These are phyloP conservation scores for Nomada fabriciana DNA, from an alignment of 2,888 invertebrate genomes.

Conservation along the genomic window DNA sequence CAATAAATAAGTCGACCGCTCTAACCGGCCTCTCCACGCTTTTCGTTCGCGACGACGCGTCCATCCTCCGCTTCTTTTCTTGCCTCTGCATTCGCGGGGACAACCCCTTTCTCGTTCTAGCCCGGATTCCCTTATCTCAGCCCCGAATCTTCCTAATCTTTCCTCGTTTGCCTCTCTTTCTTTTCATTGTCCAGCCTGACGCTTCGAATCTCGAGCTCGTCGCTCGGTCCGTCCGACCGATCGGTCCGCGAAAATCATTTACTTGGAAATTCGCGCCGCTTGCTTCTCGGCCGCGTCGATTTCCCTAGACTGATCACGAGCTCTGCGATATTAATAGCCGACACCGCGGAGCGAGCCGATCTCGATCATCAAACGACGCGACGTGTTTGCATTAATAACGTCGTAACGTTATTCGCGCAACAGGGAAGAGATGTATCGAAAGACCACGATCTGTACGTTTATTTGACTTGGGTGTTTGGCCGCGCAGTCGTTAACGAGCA, in stretches of 20 bases:
- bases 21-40: conserved; percentile 83
- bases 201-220: neutral
- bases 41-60: conserved; percentile 82
- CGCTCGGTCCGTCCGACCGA: no score
- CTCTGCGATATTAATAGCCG: conserved; percentile 64
- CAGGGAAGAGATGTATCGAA: conserved; percentile 60
- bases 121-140: neutral
- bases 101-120: conserved; percentile 50
- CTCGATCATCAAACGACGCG: conserved; percentile 56
- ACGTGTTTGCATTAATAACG: conserved; percentile 71
- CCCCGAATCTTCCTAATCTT: conserved; percentile 16
- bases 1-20: conserved; percentile 84
- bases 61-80: conserved; percentile 77
- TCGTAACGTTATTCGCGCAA: conserved; percentile 65
- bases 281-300: conserved; percentile 45
- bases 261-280: conserved; percentile 17
- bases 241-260: conserved; percentile 12
- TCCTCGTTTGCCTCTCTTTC: neutral
- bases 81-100: conserved; percentile 66
- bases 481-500: conserved; percentile 52
- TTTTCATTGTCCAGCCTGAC: neutral
- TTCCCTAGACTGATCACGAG: conserved; percentile 42
- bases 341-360: conserved; percentile 45
- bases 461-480: conserved; percentile 62
- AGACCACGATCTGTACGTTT: conserved; percentile 51